Conservation (phyloP, 2,888 invertebrate genomes). For the Polia nebulosa region DNA sequence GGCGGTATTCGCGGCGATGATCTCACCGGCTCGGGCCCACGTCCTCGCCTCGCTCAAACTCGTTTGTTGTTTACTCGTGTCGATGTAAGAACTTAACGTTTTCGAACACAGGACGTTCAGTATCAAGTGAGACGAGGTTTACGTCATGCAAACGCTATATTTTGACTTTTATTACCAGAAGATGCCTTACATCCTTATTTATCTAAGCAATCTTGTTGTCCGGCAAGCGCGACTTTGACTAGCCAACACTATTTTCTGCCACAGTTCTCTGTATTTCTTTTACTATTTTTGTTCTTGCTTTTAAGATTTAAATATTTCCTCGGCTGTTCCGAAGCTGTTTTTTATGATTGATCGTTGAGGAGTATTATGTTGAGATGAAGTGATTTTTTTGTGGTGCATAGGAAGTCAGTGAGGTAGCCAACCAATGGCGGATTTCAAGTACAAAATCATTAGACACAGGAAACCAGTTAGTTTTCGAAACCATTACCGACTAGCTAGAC, state of each 20-base stretch:
- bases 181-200: conserved; percentile 52
- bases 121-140: conserved; percentile 76
- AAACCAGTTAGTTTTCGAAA: conserved; percentile 61
- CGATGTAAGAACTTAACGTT: conserved; percentile 84
- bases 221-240: not conserved
- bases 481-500: conserved; percentile 29
- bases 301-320: conserved; percentile 25
- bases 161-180: conserved; percentile 59
- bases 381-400: conserved; percentile 69
- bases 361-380: conserved; percentile 54
- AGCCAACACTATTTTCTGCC: conserved; percentile 12
- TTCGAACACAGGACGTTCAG: conserved; percentile 82
- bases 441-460: conserved; percentile 75
- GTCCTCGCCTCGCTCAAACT: conserved; percentile 88
- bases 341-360: conserved; percentile 25
- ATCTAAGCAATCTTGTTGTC: conserved; percentile 15
- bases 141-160: conserved; percentile 78
- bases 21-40: conserved; percentile 87
- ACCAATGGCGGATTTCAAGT: conserved; percentile 69
- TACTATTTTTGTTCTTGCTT: conserved; percentile 13
- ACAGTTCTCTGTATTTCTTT: conserved; percentile 34
- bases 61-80: conserved; percentile 89
- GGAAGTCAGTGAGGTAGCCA: conserved; percentile 72
- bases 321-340: conserved; percentile 22
- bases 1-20: conserved; percentile 87